Evolutionary conservation across 2,113 vertebrate genomes (phyloP).

Genomic region (Rostratula benghalensis): DNA sequence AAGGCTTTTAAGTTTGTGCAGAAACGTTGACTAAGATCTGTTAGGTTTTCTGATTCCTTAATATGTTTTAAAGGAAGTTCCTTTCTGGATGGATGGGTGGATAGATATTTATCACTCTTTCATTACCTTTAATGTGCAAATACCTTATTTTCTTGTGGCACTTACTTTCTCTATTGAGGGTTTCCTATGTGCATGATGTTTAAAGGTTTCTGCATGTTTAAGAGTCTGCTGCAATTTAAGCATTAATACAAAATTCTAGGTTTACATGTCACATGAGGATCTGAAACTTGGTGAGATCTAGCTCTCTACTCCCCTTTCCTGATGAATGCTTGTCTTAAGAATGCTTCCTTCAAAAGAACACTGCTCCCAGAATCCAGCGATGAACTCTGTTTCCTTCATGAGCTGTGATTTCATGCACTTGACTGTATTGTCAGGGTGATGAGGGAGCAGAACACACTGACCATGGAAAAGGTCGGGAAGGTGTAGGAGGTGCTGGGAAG

Average conservation of each 20-base stretch:
- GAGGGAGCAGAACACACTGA: not conserved
- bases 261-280: not conserved
- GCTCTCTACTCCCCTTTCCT: not conserved
- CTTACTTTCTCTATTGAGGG: not conserved
- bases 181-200: not conserved
- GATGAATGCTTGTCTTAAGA: not conserved
- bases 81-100: not conserved
- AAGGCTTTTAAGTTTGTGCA: conserved; percentile 37
- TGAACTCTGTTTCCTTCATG: not conserved
- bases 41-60: conserved; percentile 19
- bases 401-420: not conserved
- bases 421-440: not conserved
- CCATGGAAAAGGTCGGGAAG: not conserved
- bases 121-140: not conserved
- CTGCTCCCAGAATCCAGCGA: not conserved
- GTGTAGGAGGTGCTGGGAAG: not conserved
- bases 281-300: not conserved
- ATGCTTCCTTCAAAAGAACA: not conserved
- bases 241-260: not conserved
- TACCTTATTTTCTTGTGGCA: not conserved
- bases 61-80: conserved; percentile 1
- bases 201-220: not conserved
- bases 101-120: not conserved
- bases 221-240: not conserved
- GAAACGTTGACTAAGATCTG: conserved; percentile 11